Base-by-base conservation (phyloP, 2,888 invertebrate species). In the Trachelus iudaicus region DNA sequence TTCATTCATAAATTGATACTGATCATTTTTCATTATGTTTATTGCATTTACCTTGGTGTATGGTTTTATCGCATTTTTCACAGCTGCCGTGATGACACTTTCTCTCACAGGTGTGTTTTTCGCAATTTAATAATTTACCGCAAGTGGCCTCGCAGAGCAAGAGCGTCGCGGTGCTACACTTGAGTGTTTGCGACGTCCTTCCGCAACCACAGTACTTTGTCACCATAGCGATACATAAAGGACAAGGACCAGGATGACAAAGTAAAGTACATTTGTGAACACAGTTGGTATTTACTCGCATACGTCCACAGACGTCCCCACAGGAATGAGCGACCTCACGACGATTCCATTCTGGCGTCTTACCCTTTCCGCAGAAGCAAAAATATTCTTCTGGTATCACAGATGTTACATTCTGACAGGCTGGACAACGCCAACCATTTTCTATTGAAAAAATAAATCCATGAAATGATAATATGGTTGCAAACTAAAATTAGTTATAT, bases 211-310 rank as follows among this genome's bases (percentile, higher is more conserved):
- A 98, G 84, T 85, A 93, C 93, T 94, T 95, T 77, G 91, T 92
- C 23, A 97, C 94, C 86, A 95, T 95, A 1, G 96, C 95, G 84
- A 94, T 94, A 87, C 98, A 99, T 0, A 96, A 95, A 2, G 98
- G 98, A 92, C 99, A 99, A 0, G 98, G 98, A 0, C 99, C 99
- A 0, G 98, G 98, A 91, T 99, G 98, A 89, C 98, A 98, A 0
- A 96, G 93, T 84, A 98, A 92, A 15, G 94, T 95, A 91, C 98
- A 98, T 69, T 89, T 89, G 73, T 89, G 86, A 35, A 87, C 84
- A 81, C 92, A 92, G 80, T 90, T 85, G 56, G 84, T 89, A 74
- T 88, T 86, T 13, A 87, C 79, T 33, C 93, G 92, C n/a, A 92
- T 92, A 15, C 94, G 94, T n/a, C 94, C 94, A 89, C 99, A 99